A percentile compares a stretch with the other conserved stretches of the same genome.
Evolutionary conservation across 2,113 vertebrate genomes (phyloP).

Genomic region (Microcebus lehilahytsara): DNA sequence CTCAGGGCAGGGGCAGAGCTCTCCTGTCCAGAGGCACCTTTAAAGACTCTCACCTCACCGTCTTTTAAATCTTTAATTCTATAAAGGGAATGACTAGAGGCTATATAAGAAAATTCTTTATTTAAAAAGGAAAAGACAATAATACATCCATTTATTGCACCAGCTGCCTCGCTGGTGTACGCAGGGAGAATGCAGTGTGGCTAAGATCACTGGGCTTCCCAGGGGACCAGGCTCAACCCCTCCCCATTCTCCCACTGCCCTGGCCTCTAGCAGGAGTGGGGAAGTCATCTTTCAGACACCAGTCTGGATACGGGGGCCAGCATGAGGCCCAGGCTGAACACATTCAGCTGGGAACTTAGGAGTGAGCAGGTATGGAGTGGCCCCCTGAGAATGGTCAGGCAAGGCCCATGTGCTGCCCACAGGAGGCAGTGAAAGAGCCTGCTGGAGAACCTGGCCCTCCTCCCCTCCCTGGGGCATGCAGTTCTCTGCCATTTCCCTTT

Average conservation of each 20-base stretch:
- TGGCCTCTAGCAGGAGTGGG: neutral
- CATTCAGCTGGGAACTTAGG: rapidly evolving
- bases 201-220: neutral
- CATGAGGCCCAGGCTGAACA: neutral
- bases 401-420: neutral
- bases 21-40: neutral
- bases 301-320: neutral
- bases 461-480: neutral
- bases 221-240: neutral
- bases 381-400: neutral
- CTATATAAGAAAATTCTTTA: neutral
- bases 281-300: too few relatives aligned
- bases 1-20: neutral
- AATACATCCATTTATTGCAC: neutral
- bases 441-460: neutral
- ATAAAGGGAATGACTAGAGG: neutral
- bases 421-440: neutral
- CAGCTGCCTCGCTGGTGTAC: neutral
- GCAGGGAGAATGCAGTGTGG: neutral
- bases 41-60: neutral
- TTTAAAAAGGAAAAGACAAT: neutral
- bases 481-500: neutral
- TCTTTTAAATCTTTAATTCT: neutral
- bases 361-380: neutral
- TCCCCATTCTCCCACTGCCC: neutral